These are phyloP conservation scores for Lepisosteus osseus DNA, from an alignment of 2,113 vertebrate genomes.

Conservation along the genomic window DNA sequence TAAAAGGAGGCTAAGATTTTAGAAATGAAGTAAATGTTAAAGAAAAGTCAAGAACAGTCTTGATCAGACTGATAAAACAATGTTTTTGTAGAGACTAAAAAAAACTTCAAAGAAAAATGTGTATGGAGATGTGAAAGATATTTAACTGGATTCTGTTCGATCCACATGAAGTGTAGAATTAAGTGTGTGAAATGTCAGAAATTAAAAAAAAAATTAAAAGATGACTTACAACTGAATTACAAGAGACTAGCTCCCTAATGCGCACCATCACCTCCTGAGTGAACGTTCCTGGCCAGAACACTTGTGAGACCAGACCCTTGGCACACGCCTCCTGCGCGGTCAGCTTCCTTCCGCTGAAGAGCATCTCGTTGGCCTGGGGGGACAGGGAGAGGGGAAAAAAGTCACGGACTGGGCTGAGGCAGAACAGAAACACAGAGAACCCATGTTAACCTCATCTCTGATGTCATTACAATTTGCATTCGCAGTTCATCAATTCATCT, in stretches of 20 bases:
- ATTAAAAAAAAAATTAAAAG: slow-evolving; percentile 23
- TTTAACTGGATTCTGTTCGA: not conserved
- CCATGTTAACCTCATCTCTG: not conserved
- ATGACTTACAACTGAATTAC: slow-evolving; percentile 83
- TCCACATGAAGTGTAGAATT: not conserved
- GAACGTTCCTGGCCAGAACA: slow-evolving; percentile 95
- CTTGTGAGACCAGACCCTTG: slow-evolving; percentile 95
- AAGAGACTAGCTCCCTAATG: slow-evolving; percentile 88
- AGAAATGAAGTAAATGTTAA: no score
- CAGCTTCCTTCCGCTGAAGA: slow-evolving; percentile 91
- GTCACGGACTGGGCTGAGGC: not conserved
- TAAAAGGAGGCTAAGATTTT: no score
- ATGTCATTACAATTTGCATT: not conserved
- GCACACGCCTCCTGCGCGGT: slow-evolving; percentile 94
- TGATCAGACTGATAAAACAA: not conserved
- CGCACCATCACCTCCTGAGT: slow-evolving; percentile 95
- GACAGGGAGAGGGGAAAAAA: not conserved
- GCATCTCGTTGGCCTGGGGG: slow-evolving; percentile 92
- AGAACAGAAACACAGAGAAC: not conserved
- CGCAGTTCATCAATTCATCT: no score
- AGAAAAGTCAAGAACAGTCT: no score
- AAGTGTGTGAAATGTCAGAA: slow-evolving; percentile 17
- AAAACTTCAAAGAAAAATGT: not conserved
- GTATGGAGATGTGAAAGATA: not conserved
- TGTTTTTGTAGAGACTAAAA: not conserved